Percentiles rank a stretch among this genome's conserved stretches.
Evolutionary conservation across 2,888 invertebrate genomes (phyloP).

Genomic region (Tupiocoris notatus): DNA sequence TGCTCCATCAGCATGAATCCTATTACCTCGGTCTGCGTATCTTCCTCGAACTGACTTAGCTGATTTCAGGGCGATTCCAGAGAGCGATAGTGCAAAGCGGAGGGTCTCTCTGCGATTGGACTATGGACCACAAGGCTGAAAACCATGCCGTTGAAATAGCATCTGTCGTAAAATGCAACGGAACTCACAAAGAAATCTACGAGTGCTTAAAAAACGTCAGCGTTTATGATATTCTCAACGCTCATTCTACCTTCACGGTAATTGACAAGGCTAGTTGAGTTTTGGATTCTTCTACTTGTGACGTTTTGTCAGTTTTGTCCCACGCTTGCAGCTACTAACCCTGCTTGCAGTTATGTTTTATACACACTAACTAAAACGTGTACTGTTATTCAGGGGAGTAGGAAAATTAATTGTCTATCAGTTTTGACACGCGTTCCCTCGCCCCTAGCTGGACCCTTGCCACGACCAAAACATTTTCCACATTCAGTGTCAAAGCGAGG

Average conservation of each 20-base stretch:
- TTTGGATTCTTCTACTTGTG: constrained; percentile 12
- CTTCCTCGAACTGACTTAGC: constrained; percentile 25
- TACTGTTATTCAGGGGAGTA: too few species aligned
- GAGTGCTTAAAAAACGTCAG: constrained; percentile 54
- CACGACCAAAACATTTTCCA: too few species aligned
- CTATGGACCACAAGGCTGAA: constrained; percentile 54
- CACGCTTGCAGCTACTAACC: too few species aligned
- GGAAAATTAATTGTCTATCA: too few species aligned
- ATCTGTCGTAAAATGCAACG: constrained; percentile 53
- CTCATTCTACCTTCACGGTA: constrained; percentile 51
- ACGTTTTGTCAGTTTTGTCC: background rate
- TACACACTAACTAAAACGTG: too few species aligned
- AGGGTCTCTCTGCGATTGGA: constrained; percentile 57
- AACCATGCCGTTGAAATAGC: constrained; percentile 54
- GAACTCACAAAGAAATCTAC: constrained; percentile 52
- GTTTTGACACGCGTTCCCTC: too few species aligned
- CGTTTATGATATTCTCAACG: constrained; percentile 54
- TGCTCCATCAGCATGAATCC: too few species aligned
- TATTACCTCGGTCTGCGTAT: background rate
- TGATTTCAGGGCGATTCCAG: constrained; percentile 55
- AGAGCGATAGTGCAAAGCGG: constrained; percentile 60
- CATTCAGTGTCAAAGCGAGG: too few species aligned
- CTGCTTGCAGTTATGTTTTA: too few species aligned
- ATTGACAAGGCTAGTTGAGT: constrained; percentile 30
- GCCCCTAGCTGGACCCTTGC: too few species aligned